phyloP scores from a whole-genome alignment of 2,888 invertebrate species.

The Chloromyia formosa region DNA sequence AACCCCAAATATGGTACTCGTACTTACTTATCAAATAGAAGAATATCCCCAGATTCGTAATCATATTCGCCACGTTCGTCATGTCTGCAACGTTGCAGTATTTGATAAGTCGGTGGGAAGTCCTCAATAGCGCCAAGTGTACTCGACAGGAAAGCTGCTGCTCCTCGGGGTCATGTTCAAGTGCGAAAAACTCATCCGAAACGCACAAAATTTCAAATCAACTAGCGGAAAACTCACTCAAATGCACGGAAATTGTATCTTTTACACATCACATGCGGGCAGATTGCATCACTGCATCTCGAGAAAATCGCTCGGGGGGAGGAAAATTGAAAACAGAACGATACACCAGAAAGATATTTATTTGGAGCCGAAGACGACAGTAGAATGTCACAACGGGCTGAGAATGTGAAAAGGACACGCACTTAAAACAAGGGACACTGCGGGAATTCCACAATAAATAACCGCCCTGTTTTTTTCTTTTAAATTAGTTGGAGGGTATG shows the following conservation, averaged over 20 bases:
- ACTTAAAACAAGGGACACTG: slow-evolving; percentile 14
- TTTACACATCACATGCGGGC: slow-evolving; percentile 16
- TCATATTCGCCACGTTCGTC: slow-evolving; percentile 56
- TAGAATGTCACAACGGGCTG: neutral
- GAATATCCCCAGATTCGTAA: slow-evolving; percentile 60
- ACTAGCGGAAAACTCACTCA: slow-evolving; percentile 9
- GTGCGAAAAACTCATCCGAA: neutral
- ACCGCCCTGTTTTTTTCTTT: neutral
- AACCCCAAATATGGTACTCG: too few relatives aligned
- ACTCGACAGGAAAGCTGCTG: neutral
- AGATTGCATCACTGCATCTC: slow-evolving; percentile 32
- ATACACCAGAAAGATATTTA: neutral
- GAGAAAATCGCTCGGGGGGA: neutral
- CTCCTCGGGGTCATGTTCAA: slow-evolving; percentile 30
- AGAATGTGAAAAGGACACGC: neutral
- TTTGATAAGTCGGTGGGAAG: slow-evolving; percentile 8
- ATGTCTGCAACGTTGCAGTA: slow-evolving; percentile 14
- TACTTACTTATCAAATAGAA: slow-evolving; percentile 64
- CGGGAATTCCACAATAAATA: neutral
- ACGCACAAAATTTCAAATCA: neutral
- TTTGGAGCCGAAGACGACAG: neutral
- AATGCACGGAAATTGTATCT: slow-evolving; percentile 15
- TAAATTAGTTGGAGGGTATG: neutral
- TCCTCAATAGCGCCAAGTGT: slow-evolving; percentile 21
- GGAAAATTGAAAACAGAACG: too few relatives aligned